Conservation (phyloP, 2,797 vertebrate species). For the Pseudomugil tenellus region DNA sequence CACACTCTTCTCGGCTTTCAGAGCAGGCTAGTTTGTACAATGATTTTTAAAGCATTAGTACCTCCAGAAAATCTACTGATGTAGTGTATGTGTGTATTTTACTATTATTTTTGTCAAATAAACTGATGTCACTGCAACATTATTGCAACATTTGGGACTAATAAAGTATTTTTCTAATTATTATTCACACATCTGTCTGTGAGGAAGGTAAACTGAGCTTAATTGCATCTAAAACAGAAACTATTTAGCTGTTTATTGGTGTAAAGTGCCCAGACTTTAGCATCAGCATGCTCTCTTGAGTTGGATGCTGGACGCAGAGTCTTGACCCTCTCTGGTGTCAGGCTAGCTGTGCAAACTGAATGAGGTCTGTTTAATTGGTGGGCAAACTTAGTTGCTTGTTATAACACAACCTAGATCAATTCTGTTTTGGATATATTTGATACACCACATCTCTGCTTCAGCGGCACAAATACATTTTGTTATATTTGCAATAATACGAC, state of each 20-base stretch:
- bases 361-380: constrained; percentile 9
- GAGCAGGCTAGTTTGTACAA: not conserved
- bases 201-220: not conserved
- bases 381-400: constrained; percentile 3
- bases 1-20: not conserved
- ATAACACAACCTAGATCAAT: constrained; percentile 10
- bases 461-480: constrained; percentile 7
- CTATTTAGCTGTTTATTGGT: not conserved
- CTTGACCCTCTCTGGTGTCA: not conserved
- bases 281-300: not conserved
- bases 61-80: not conserved
- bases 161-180: not conserved
- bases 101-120: no score
- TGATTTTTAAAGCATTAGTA: not conserved
- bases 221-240: not conserved
- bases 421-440: constrained; percentile 13
- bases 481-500: constrained; percentile 20
- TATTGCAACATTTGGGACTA: no score
- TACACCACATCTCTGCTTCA: constrained; percentile 6
- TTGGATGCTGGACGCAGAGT: not conserved
- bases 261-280: not conserved
- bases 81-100: no score
- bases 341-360: constrained; percentile 4
- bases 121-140: not conserved
- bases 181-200: not conserved